Percentiles rank a stretch among this genome's conserved stretches.
Evolutionary conservation across 2,797 vertebrate genomes (phyloP).

Genomic region (Phoebastria nigripes): DNA sequence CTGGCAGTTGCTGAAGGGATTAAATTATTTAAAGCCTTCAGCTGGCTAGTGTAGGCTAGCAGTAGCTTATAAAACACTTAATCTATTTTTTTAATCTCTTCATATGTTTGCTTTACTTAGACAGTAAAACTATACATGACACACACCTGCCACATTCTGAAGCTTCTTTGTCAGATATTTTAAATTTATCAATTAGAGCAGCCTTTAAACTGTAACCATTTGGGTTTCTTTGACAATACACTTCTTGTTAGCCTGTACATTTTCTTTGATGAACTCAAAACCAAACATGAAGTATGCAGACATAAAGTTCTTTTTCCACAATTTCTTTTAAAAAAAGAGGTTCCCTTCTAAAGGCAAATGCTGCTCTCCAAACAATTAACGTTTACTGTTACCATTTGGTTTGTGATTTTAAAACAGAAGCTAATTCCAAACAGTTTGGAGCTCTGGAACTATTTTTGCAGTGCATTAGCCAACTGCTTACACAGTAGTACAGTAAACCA

Average conservation of each 20-base stretch:
- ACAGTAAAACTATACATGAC: conserved; percentile 65
- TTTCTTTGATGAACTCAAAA: not conserved
- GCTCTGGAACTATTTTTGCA: not conserved
- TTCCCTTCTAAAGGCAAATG: not conserved
- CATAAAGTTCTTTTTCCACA: not conserved
- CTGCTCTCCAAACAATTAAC: not conserved
- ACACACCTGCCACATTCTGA: conserved; percentile 71
- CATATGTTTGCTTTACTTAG: conserved; percentile 78
- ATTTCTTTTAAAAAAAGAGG: not conserved
- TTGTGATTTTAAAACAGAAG: not conserved
- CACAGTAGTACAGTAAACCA: not conserved
- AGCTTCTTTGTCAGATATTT: conserved; percentile 57
- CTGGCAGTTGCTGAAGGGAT: conserved; percentile 85
- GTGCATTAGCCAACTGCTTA: not conserved
- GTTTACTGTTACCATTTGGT: not conserved
- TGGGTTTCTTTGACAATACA: conserved; percentile 32
- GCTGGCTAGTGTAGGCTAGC: conserved; percentile 81
- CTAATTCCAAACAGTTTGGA: not conserved
- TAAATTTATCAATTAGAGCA: conserved; percentile 48
- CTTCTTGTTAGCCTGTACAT: not conserved
- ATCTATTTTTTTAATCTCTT: conserved; percentile 85
- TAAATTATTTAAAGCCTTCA: conserved; percentile 86
- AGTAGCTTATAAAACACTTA: conserved; percentile 80
- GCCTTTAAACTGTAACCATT: conserved; percentile 39
- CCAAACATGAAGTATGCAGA: not conserved